Evolutionary conservation across 2,113 vertebrate genomes (phyloP), one percentile per base, ranked within the genome.

Genomic region (Seriola aureovittata): DNA sequence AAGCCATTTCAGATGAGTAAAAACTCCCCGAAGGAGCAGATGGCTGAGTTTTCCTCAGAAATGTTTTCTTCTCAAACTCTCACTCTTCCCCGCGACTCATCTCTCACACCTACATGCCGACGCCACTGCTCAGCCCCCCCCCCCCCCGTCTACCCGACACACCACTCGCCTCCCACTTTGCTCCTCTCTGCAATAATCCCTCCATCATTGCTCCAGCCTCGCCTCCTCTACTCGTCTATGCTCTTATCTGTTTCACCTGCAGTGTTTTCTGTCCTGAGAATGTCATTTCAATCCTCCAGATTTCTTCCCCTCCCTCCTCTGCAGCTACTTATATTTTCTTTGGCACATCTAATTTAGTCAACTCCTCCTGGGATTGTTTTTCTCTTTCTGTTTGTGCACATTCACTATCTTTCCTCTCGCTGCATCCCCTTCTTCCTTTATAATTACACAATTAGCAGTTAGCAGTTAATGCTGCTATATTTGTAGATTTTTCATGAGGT

Each of bases 61-160:
- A 38, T 19, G 58, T 32, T 52, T 14, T 8, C 9, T n/a, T 21
- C 50, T 52, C 50, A 10, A 50, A 36, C 59, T 46, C 73, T 58
- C 88, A 0, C 71, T 63, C n/a, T 85, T 80, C 82, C 72, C 19
- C 58, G 69, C 60, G 58, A 78, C 38, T 81, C 83, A 82, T 86
- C 81, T 63, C 71, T 89, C 85, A 74, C 78, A 14, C 81, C 88
- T 64, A 83, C 82, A 54, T 77, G 0, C 19, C 36, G 1, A 66
- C 75, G 13, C 73, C 36, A 3, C 55, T 3, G 55, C 78, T 84
- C 78, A 6, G n/a, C 29, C 2, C 29, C 29, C n/a, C n/a, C 25
- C 25, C 25, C 19, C 23, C n/a, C 62, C 50, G 1, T 44, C 66
- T 32, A 7, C n/a, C 16, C 4, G 8, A 13, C 21, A 8, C 42